phyloP scores from a whole-genome alignment of 2,888 invertebrate genomes.

The Pardosa pseudoannulata region DNA sequence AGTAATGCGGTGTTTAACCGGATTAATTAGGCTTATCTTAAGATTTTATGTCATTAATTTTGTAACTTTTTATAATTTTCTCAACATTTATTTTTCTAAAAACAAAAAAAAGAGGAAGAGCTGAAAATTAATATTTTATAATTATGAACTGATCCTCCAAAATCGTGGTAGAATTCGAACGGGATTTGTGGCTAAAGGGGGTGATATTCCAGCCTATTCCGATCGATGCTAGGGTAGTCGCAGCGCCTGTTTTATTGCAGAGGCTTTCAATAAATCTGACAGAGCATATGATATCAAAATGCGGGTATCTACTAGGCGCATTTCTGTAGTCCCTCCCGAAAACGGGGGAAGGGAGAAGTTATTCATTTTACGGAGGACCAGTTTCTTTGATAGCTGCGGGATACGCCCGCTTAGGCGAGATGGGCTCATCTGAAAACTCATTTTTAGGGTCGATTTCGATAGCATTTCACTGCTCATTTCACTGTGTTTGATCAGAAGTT shows the following conservation, averaged over 20 bases:
- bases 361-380: constrained; percentile 42
- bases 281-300: constrained; percentile 38
- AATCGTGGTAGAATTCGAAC: too few species aligned
- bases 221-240: not conserved
- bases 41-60: too few species aligned
- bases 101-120: too few species aligned
- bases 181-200: not conserved
- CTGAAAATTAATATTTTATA: too few species aligned
- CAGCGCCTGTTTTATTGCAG: not conserved
- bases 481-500: too few species aligned
- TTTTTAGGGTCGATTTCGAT: not conserved
- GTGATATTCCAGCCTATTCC: not conserved
- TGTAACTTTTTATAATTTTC: too few species aligned
- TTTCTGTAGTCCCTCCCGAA: constrained; percentile 18
- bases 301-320: constrained; percentile 32
- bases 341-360: constrained; percentile 7
- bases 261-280: constrained; percentile 17
- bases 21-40: too few species aligned
- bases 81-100: too few species aligned
- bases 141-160: too few species aligned
- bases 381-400: constrained; percentile 50
- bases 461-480: too few species aligned
- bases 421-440: not conserved
- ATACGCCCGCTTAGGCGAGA: not conserved
- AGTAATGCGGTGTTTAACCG: too few species aligned